Base-by-base conservation (phyloP, 2,888 invertebrate species). In the Xylocampa areola region DNA sequence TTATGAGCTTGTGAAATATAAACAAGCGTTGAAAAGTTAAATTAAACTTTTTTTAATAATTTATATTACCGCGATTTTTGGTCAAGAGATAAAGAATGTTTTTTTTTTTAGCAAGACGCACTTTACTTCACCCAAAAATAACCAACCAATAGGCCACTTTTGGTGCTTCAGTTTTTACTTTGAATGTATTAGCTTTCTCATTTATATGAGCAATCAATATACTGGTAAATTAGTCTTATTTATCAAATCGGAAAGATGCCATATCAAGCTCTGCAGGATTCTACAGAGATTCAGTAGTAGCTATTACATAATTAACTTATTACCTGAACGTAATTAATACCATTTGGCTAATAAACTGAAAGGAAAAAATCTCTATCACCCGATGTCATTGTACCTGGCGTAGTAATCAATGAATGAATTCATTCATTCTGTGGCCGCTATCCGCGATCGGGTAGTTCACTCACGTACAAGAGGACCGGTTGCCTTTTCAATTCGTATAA, bases 1-100 rank as follows among this genome's bases (percentile, higher is more conserved):
- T 81, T 80, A 84, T 77, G 70, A 82, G 85, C 82, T 89, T 89
- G 89, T 87, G 87, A 88, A 89, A 87, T 80, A 86, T 89, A 91
- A 91, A 91, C 87, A 91, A 82, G 75, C 68, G 66, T 79, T 76
- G 85, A 81, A 86, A 87, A 53, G 19, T 45, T 60, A 61, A 57
- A 72, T 86, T 79, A 85, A 82, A 80, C 72, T 73, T 76, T 81
- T 81, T 79, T 79, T 47, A 5, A 30, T 32, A 44, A 37, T n/a
- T n/a, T 57, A 45, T 13, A 32, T n/a, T 33, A 13, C 17, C 16
- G 6, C 13, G 13, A 45, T 51, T 49, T 45, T 17, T 36, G 32
- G 16, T 25, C 30, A 44, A 39, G 39, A 53, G 30, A 48, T 33
- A 45, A 43, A 2, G 8, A 7, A 11, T 6, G 2, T 10, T 6